A percentile compares a stretch with the other conserved stretches of the same genome.
These are phyloP conservation scores for Athalia rosae DNA, from an alignment of 2,888 invertebrate genomes.

Conservation along the genomic window DNA sequence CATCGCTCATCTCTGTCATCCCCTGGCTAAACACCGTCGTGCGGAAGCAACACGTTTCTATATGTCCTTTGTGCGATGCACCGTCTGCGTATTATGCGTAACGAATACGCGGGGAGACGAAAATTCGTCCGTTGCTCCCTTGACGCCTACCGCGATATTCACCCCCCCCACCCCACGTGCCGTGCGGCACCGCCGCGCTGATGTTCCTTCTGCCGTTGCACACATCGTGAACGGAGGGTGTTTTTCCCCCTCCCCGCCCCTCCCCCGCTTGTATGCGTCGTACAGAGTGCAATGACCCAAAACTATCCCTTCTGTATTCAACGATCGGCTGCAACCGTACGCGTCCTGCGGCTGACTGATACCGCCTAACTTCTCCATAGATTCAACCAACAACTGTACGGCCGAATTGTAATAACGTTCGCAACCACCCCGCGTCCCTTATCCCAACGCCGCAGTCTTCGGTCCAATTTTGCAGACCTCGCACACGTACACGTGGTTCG, in stretches of 20 bases:
- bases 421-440: too few species aligned
- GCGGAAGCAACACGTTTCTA: too few species aligned
- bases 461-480: too few species aligned
- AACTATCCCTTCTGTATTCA: slow-evolving; percentile 24
- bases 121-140: slow-evolving; percentile 26
- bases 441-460: too few species aligned
- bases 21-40: neutral
- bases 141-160: slow-evolving; percentile 7
- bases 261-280: too few species aligned
- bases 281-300: slow-evolving; percentile 38
- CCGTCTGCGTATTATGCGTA: too few species aligned
- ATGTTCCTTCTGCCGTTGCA: neutral
- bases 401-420: too few species aligned
- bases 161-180: neutral
- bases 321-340: slow-evolving; percentile 1
- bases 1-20: slow-evolving; percentile 23
- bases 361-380: too few species aligned
- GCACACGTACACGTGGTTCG: too few species aligned
- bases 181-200: neutral
- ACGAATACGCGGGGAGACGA: neutral
- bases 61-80: too few species aligned
- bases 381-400: too few species aligned
- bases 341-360: too few species aligned
- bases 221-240: neutral
- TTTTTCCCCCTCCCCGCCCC: slow-evolving; percentile 21